Evolutionary conservation across 2,888 invertebrate species (phyloP), one percentile per base, ranked within the genome.

Genomic region (Urechis unicinctus): DNA sequence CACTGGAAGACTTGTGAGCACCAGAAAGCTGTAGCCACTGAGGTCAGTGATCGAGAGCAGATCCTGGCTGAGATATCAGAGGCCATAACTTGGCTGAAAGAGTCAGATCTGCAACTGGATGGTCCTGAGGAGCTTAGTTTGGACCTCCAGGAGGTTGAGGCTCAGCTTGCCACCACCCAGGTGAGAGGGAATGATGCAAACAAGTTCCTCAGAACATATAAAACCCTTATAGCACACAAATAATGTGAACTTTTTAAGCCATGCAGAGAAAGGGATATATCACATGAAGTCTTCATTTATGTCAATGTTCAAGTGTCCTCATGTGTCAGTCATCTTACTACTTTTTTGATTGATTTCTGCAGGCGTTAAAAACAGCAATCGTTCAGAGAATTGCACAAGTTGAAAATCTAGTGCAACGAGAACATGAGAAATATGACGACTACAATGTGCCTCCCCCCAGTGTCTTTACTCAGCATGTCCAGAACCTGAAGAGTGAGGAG

Each of bases 1-100:
- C 62, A 64, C 44, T 66, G 65, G 46, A 55, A 55, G n/a, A 65
- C 64, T 1, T 60, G 61, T 47, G 70, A 71, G 29, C 61, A 65
- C 48, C 59, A 65, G 52, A 59, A 63, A 48, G 43, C 58, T 25
- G 41, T 69, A 24, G 66, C 68, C 53, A 68, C 68, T 13, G 70
- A 72, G 58, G 54, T 70, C 5, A 66, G 65, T 25, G 69, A 68
- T 45, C 58, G 70, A n/a, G 68, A 70, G 28, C 60, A 57, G 13
- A 67, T 70, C 58, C 59, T 61, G 28, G 63, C 64, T 6, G 70
- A 71, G 61, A 60, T 70, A 36, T 56, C 59, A 21, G 66, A 70
- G 53, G 67, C 66, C 17, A 9, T 36, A 17, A 25, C 43, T 17
- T 44, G 44, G 52, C n/a, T 52, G 26, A n/a, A 13, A 6, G 52